These are phyloP conservation scores for Chesias legatella DNA, from an alignment of 2,888 invertebrate genomes.

Conservation along the genomic window DNA sequence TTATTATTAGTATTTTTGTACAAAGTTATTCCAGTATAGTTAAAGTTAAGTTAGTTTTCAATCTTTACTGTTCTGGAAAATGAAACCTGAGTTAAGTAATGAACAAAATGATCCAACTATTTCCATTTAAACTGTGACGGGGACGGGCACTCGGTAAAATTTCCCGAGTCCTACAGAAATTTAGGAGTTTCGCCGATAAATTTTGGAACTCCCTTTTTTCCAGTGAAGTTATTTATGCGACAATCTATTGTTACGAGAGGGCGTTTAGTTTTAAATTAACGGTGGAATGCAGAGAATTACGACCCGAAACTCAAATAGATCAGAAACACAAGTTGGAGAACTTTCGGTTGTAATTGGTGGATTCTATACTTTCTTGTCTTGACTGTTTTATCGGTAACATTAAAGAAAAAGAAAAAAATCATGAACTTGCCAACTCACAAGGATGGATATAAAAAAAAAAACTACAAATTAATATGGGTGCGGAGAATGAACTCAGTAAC, in stretches of 20 bases:
- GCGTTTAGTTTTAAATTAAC: conserved; percentile 72
- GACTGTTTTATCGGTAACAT: no score
- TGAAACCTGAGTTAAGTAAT: neutral
- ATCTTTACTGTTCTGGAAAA: no score
- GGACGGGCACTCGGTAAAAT: conserved; percentile 20
- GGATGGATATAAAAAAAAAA: no score
- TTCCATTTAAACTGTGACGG: neutral
- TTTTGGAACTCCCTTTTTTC: conserved; percentile 48
- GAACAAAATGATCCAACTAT: neutral
- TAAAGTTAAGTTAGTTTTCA: no score
- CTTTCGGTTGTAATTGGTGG: no score
- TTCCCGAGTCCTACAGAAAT: conserved; percentile 23
- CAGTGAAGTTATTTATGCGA: conserved; percentile 65
- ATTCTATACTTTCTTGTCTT: no score
- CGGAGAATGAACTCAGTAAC: no score
- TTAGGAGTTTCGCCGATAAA: conserved; percentile 38
- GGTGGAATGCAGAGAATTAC: conserved; percentile 58
- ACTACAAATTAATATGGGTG: no score
- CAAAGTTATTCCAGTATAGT: no score
- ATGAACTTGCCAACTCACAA: no score
- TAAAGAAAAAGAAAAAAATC: no score
- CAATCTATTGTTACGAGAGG: conserved; percentile 53
- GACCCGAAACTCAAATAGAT: conserved; percentile 20
- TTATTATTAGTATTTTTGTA: no score
- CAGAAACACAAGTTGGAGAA: conserved; percentile 29